Evolutionary conservation across 2,888 invertebrate genomes (phyloP).

Genomic region (Fragum sueziense): DNA sequence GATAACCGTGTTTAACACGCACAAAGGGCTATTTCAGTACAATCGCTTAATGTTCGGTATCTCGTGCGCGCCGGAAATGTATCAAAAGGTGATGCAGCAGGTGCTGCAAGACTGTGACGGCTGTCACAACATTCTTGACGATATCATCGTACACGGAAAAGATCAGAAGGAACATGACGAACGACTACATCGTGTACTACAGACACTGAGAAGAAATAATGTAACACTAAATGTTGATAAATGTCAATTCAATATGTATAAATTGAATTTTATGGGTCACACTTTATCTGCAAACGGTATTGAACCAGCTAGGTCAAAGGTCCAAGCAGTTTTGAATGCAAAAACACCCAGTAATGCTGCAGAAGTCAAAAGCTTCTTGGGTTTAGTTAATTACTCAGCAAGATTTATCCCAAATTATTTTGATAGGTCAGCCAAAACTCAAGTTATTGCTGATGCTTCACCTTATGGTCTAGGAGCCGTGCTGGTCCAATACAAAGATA

Average conservation of each 20-base stretch:
- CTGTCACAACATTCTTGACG: slow-evolving; percentile 16
- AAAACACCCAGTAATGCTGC: slow-evolving; percentile 43
- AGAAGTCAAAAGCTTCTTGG: slow-evolving; percentile 38
- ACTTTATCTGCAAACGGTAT: slow-evolving; percentile 9
- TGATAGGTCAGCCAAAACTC: too few species aligned
- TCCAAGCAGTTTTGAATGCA: slow-evolving; percentile 17
- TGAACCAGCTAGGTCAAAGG: slow-evolving; percentile 9
- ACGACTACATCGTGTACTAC: background rate
- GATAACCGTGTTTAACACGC: slow-evolving; percentile 20
- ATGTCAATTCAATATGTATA: slow-evolving; percentile 11
- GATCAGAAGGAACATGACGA: background rate
- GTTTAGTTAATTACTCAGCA: slow-evolving; percentile 23
- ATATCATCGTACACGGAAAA: slow-evolving; percentile 11
- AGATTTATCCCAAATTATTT: slow-evolving; percentile 26
- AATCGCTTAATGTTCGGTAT: slow-evolving; percentile 17
- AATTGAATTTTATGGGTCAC: slow-evolving; percentile 21
- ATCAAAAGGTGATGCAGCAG: slow-evolving; percentile 20
- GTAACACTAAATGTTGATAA: slow-evolving; percentile 11
- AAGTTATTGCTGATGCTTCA: too few species aligned
- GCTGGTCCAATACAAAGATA: too few species aligned
- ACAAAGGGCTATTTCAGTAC: slow-evolving; percentile 18
- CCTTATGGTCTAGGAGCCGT: too few species aligned
- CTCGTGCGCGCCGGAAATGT: slow-evolving; percentile 25
- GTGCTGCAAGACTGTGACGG: background rate
- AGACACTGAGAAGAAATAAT: background rate